Base-by-base conservation (phyloP, 1,140 invertebrate species). In the Eupeodes corollae region DNA sequence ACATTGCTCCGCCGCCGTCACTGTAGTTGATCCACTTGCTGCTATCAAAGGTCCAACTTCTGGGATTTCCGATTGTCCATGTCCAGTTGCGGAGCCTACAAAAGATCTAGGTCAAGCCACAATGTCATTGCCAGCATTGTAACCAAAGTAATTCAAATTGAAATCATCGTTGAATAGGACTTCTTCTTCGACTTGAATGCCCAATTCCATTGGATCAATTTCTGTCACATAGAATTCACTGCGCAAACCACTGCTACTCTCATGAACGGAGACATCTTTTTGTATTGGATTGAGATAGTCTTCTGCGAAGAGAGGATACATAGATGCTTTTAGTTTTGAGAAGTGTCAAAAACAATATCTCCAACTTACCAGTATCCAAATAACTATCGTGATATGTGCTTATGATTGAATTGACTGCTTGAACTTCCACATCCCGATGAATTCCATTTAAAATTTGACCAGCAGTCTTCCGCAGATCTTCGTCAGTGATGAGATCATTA, bases 271-370 rank as follows among this genome's bases (percentile, higher is more conserved):
- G n/a, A 69, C 65, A 38, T 70, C 62, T 47, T 68, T 70, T 44
- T 71, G 61, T 40, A 72, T 63, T 21, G 71, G 70, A 59, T 73
- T 73, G 34, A 73, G 57, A 52, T 72, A 72, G 55, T 72, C 71
- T 67, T 60, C 54, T 58, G 47, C 14, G 35, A 50, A 21, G 11
- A 47, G 42, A 33, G 26, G 19, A 11, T 30, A 11, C 47, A 44
- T 3, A 34, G 26, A 34, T 13, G 13, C 34, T 41, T 47, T 3
- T 21, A 12, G 21, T 26, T 8, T 26, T 26, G 3, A 26, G n/a
- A n/a, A n/a, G n/a, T 26, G 3, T 35, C 3, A 35, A 35, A 35
- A 10, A 35, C 14, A 6, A 35, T 6, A 35, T 10, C 12, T 35
- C 12, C 5, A 35, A 35, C 57, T 57, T 39, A 67, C 63, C 63